Evolutionary conservation across 2,113 vertebrate species (phyloP).

Genomic region (Aegithalos caudatus): DNA sequence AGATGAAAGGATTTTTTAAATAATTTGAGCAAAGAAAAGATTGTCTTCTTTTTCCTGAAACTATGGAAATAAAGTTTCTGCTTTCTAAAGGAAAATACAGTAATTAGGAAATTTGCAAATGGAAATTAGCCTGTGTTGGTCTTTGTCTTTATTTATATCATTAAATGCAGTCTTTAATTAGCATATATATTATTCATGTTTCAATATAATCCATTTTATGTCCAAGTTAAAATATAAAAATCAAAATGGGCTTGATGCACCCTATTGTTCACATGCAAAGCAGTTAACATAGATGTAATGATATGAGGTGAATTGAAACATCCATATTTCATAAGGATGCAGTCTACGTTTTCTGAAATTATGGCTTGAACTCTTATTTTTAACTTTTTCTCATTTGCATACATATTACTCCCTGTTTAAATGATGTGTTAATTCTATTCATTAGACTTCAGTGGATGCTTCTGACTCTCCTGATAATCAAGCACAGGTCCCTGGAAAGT

Average conservation of each 20-base stretch:
- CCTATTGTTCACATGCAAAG: constrained; percentile 62
- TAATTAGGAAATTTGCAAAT: constrained; percentile 59
- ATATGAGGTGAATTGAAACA: constrained; percentile 57
- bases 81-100: constrained; percentile 36
- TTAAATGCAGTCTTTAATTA: constrained; percentile 62
- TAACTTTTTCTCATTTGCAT: constrained; percentile 68
- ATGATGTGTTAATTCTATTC: constrained; percentile 72
- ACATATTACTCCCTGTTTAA: constrained; percentile 67
- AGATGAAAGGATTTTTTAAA: neutral
- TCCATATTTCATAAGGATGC: constrained; percentile 51
- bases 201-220: constrained; percentile 49
- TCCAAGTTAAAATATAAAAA: constrained; percentile 58
- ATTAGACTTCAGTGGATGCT: constrained; percentile 54
- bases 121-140: constrained; percentile 46
- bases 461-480: constrained; percentile 61
- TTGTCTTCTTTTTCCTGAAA: neutral
- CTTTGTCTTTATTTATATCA: constrained; percentile 57
- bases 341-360: constrained; percentile 47
- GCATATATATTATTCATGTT: constrained; percentile 65
- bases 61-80: constrained; percentile 9
- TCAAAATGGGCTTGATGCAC: constrained; percentile 37
- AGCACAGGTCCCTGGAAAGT: constrained; percentile 47
- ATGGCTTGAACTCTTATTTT: constrained; percentile 49
- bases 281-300: constrained; percentile 44
- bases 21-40: neutral